A percentile compares a stretch with the other conserved stretches of the same genome.
These are phyloP conservation scores for Diploptera punctata DNA, from an alignment of 2,888 invertebrate genomes.

Conservation along the genomic window DNA sequence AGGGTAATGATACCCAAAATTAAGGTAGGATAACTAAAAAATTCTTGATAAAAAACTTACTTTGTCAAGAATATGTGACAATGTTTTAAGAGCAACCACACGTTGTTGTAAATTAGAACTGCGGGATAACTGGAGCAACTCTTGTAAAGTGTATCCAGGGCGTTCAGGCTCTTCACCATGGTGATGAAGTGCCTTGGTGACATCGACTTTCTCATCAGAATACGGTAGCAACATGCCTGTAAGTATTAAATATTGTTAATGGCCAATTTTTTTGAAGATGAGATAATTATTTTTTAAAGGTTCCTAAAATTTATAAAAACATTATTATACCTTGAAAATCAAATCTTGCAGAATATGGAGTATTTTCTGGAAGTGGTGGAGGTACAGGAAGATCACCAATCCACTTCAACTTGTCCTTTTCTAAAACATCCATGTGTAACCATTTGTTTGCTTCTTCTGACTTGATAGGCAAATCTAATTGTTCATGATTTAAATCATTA, in stretches of 20 bases:
- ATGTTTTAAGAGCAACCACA: conserved; percentile 76
- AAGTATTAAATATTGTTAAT: neutral
- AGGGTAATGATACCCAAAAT: too few relatives aligned
- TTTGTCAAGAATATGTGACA: conserved; percentile 71
- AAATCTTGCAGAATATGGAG: conserved; percentile 80
- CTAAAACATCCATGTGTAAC: conserved; percentile 86
- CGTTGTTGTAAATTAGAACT: conserved; percentile 82
- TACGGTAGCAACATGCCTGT: conserved; percentile 74
- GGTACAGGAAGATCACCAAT: conserved; percentile 71
- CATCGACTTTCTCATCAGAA: conserved; percentile 65
- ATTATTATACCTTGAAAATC: conserved; percentile 71
- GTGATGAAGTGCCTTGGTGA: conserved; percentile 77
- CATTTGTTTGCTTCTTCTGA: conserved; percentile 68
- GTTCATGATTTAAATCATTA: too few relatives aligned
- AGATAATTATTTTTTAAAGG: too few relatives aligned
- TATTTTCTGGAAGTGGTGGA: conserved; percentile 55
- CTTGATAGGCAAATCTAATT: neutral
- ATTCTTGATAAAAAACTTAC: conserved; percentile 39
- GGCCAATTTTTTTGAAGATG: too few relatives aligned
- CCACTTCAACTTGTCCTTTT: conserved; percentile 89
- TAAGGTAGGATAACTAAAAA: too few relatives aligned
- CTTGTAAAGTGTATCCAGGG: conserved; percentile 90
- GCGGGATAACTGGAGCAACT: conserved; percentile 78
- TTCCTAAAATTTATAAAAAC: too few relatives aligned
- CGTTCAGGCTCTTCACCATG: conserved; percentile 92